Conservation (phyloP, 1,140 invertebrate genomes). For the Solen grandis region DNA sequence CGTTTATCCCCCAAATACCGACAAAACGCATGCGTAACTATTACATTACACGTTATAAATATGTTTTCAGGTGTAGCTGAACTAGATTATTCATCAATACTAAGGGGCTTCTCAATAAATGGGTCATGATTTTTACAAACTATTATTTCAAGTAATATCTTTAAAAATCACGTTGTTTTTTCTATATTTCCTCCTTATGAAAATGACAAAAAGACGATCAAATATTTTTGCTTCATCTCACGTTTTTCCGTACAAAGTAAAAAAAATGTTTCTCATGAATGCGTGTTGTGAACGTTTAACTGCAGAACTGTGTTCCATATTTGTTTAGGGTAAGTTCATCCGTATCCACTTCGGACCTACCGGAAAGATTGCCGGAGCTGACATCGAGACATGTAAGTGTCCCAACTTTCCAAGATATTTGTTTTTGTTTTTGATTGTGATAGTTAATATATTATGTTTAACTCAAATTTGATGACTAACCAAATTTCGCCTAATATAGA, state of each 20-base stretch:
- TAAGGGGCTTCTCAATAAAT: too few species aligned
- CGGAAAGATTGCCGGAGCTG: constrained; percentile 99
- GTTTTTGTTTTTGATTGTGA: constrained; percentile 48
- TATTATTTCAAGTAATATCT: too few species aligned
- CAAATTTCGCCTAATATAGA: neutral
- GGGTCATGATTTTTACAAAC: too few species aligned
- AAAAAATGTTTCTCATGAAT: too few species aligned
- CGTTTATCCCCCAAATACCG: too few species aligned
- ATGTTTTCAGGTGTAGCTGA: too few species aligned
- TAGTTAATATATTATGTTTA: neutral
- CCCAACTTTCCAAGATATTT: neutral
- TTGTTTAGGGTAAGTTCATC: constrained; percentile 94
- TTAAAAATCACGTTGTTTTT: too few species aligned
- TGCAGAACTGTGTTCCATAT: constrained; percentile 36
- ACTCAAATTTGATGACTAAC: neutral
- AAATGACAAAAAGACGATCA: neutral
- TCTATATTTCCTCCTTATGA: neutral
- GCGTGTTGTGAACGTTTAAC: neutral
- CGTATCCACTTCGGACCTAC: constrained; percentile 99
- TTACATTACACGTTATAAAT: neutral
- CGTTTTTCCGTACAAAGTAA: neutral
- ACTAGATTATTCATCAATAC: too few species aligned
- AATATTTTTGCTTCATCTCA: neutral
- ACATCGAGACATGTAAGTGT: constrained; percentile 99
- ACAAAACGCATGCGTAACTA: neutral